Evolutionary conservation across 2,797 vertebrate species (phyloP).

Genomic region (Nyctalus aviator): DNA sequence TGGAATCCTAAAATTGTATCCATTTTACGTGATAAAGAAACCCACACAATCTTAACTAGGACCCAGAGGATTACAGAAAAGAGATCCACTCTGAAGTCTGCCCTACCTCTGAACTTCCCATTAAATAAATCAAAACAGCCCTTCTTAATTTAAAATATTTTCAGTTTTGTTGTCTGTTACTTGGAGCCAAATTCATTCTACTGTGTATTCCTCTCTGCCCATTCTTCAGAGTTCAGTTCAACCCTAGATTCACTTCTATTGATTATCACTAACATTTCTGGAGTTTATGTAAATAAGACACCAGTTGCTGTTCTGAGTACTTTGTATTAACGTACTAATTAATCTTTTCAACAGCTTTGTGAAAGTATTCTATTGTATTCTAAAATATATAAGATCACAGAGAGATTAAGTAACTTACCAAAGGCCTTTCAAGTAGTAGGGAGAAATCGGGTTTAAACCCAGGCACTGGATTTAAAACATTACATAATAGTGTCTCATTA

Average conservation of each 20-base stretch:
- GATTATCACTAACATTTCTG: not conserved
- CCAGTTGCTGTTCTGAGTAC: not conserved
- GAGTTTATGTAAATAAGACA: not conserved
- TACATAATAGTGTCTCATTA: not conserved
- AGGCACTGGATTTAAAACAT: rapidly evolving
- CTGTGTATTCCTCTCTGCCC: not conserved
- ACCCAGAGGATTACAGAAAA: not conserved
- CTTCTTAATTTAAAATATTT: not conserved
- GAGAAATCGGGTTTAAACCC: not conserved
- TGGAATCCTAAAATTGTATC: not conserved
- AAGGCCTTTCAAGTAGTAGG: not conserved
- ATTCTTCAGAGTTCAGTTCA: not conserved
- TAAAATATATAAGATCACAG: not conserved
- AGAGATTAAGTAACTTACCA: not conserved
- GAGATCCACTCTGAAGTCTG: not conserved
- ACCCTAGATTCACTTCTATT: not conserved
- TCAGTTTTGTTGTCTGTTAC: not conserved
- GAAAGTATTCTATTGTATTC: not conserved
- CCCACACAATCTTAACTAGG: not conserved
- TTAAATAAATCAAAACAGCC: not conserved
- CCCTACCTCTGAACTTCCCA: not conserved
- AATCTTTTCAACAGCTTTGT: not conserved
- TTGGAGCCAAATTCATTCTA: not conserved
- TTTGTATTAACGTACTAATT: not conserved
- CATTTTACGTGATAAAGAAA: not conserved